phyloP scores from a whole-genome alignment of 1,140 invertebrate species.

The Drosophila suzukii region DNA sequence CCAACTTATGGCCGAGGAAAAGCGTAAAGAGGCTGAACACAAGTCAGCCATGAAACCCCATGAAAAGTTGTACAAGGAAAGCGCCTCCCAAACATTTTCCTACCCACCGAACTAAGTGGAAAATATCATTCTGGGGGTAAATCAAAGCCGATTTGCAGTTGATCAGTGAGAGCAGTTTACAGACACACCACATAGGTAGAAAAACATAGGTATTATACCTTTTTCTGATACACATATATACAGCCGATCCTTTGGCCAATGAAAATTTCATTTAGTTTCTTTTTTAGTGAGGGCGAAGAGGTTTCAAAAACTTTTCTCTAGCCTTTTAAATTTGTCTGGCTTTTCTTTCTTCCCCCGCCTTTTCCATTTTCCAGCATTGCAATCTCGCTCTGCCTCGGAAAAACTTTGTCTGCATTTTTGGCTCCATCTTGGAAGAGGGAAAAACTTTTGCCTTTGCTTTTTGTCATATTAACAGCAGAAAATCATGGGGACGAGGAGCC shows the following conservation, averaged over 20 bases:
- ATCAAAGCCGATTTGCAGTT: slow-evolving; percentile 39
- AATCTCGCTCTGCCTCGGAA: slow-evolving; percentile 50
- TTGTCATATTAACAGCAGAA: slow-evolving; percentile 80
- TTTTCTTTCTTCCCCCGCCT: slow-evolving; percentile 42
- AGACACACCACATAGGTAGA: slow-evolving; percentile 9
- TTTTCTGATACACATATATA: neutral
- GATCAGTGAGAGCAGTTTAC: slow-evolving; percentile 5
- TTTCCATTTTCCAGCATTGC: slow-evolving; percentile 50
- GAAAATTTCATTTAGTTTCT: slow-evolving; percentile 59
- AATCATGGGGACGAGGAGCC: neutral
- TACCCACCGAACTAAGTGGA: neutral
- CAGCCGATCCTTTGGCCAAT: slow-evolving; percentile 17
- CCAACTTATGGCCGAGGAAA: slow-evolving; percentile 71
- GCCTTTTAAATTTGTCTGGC: slow-evolving; percentile 80
- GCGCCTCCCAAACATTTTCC: too few species aligned
- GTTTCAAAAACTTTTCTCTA: slow-evolving; percentile 60
- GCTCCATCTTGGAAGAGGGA: slow-evolving; percentile 46
- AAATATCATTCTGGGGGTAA: slow-evolving; percentile 29
- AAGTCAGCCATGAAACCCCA: slow-evolving; percentile 67
- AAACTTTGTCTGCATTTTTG: slow-evolving; percentile 76
- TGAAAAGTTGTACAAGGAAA: slow-evolving; percentile 45
- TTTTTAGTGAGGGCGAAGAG: neutral
- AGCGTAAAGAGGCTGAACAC: slow-evolving; percentile 22
- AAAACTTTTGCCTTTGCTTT: slow-evolving; percentile 76
- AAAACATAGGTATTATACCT: neutral